Evolutionary conservation across 2,888 invertebrate species (phyloP).

Genomic region (Lumbricus terrestris): DNA sequence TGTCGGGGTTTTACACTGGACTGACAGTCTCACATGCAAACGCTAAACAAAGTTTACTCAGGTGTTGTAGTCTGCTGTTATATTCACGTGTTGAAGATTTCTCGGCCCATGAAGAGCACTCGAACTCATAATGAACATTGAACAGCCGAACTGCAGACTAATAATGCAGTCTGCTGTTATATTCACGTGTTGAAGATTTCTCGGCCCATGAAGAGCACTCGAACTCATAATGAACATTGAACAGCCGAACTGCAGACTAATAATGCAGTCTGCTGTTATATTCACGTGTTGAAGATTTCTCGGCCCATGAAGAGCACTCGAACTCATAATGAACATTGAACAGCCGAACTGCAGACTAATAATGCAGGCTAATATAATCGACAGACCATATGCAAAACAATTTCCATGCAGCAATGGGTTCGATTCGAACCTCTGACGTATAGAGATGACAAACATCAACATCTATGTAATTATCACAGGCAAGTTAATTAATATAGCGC

Average conservation of each 20-base stretch:
- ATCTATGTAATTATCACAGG: neutral
- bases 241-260: neutral
- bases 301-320: no score
- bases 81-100: neutral
- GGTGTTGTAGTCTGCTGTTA: no score
- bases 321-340: no score
- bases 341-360: neutral
- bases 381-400: neutral
- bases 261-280: neutral
- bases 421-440: neutral
- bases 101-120: no score
- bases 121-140: no score
- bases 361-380: neutral
- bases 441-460: neutral
- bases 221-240: no score
- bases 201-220: no score
- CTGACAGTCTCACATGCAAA: no score
- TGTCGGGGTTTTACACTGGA: neutral
- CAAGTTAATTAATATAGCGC: no score
- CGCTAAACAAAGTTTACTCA: no score
- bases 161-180: neutral
- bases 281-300: neutral
- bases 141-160: no score
- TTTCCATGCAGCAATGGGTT: neutral
- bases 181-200: neutral